phyloP scores from a whole-genome alignment of 30 jellyfish, hydroid and myxozoan genomes.

The Aurelia sp. region DNA sequence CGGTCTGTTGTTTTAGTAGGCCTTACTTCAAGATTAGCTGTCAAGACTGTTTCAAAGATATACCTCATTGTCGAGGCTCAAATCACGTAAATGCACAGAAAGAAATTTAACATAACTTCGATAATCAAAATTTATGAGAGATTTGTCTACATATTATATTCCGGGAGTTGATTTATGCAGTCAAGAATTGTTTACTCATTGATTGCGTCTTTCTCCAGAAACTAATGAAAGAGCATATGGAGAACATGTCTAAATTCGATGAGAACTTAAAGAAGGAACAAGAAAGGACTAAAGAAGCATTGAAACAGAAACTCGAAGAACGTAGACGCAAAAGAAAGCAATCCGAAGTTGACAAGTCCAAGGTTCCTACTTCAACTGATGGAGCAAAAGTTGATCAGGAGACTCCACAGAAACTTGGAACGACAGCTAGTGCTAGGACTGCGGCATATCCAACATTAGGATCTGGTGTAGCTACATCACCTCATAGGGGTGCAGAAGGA shows the following conservation, averaged over 20 bases:
- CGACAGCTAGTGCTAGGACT: constrained; percentile 57
- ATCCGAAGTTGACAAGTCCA: constrained; percentile 53
- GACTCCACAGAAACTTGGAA: constrained; percentile 18
- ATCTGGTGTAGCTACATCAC: neutral
- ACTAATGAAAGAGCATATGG: constrained; percentile 89
- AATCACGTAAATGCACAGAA: too few relatives aligned
- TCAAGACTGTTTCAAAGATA: too few relatives aligned
- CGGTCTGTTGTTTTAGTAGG: too few relatives aligned
- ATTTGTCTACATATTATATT: too few relatives aligned
- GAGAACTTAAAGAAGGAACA: constrained; percentile 88
- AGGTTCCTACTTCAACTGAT: neutral
- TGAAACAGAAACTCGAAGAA: constrained; percentile 87
- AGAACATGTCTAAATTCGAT: constrained; percentile 81
- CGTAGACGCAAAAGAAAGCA: constrained; percentile 77
- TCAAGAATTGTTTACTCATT: neutral
- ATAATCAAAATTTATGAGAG: too few relatives aligned
- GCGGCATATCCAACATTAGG: constrained; percentile 23
- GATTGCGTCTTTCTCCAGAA: constrained; percentile 27
- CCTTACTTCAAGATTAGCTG: too few relatives aligned
- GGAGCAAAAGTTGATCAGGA: too few relatives aligned
- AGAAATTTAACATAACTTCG: too few relatives aligned
- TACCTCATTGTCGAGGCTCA: too few relatives aligned
- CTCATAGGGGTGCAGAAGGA: constrained; percentile 3
- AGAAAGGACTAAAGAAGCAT: constrained; percentile 90
- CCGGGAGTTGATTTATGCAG: too few relatives aligned